Evolutionary conservation across 2,113 vertebrate genomes (phyloP), one percentile per base, ranked within the genome.

Genomic region (Benitochromis conjunctus): DNA sequence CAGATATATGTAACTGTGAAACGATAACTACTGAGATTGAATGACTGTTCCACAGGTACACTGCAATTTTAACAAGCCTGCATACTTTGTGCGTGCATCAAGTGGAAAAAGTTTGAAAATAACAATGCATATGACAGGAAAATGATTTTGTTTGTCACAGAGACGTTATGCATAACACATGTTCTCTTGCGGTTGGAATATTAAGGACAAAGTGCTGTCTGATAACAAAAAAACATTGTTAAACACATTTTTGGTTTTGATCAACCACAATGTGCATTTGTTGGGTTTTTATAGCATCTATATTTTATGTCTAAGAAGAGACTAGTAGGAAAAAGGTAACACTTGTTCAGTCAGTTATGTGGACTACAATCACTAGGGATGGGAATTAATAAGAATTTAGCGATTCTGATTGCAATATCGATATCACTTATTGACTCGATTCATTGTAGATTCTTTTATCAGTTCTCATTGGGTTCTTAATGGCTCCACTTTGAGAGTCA

Each of bases 81-180:
- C 2, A 60, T 64, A 54, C 46, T 43, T 10, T 60, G 54, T 81
- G 85, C 34, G 81, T 34, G 74, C 74, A 79, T 64, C 57, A n/a
- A 69, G 85, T 38, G 85, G 48, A 69, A 77, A 54, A 69, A 71
- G 83, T 87, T 81, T 51, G 56, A 21, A 85, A 78, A 90, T 86
- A 84, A 90, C 82, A 84, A 85, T 51, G 56, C 77, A 60, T 56
- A 24, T 85, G 88, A 91, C 90, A 91, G 69, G 60, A 88, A 85
- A 79, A 90, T 82, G 36, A 86, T 38, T 79, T 62, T 83, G 85
- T 87, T 87, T 89, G 88, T 79, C 29, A 71, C 81, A 18, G 46
- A 81, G 60, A 87, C 2, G 29, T 13, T 62, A 2, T 29, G 79
- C 82, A 53, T 64, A 55, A 79, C 80, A 5, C 29, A 43, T 8